Percentiles rank a stretch among this genome's conserved stretches.
These are phyloP conservation scores for Neosilurus hyrtlii DNA, from an alignment of 2,797 vertebrate genomes.

Conservation along the genomic window DNA sequence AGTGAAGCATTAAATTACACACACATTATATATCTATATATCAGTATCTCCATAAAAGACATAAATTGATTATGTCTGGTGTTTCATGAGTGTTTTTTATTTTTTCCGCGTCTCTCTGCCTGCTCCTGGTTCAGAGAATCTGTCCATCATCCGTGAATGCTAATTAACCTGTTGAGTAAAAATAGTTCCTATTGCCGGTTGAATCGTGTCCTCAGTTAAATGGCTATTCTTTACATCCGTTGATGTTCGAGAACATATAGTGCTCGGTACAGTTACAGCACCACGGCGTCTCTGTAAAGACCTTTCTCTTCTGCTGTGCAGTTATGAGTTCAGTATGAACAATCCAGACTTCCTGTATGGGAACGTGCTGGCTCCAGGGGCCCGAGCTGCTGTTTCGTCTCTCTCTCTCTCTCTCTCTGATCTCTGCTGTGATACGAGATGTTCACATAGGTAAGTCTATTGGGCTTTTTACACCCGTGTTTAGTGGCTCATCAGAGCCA, in stretches of 20 bases:
- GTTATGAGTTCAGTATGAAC: too few species aligned
- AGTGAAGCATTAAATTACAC: background rate
- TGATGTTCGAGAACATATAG: too few species aligned
- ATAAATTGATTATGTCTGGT: background rate
- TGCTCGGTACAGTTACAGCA: too few species aligned
- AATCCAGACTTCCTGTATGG: background rate
- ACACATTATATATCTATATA: too few species aligned
- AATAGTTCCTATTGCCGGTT: background rate
- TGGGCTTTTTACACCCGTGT: too few species aligned
- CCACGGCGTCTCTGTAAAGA: background rate
- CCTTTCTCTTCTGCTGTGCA: background rate
- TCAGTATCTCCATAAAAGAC: background rate
- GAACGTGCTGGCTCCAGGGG: background rate
- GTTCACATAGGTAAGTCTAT: too few species aligned
- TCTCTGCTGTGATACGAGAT: background rate
- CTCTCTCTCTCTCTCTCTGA: background rate
- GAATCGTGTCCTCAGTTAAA: background rate
- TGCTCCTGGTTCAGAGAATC: background rate
- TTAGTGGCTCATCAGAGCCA: too few species aligned
- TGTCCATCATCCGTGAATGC: background rate
- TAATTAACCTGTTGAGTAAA: background rate
- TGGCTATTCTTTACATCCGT: too few species aligned
- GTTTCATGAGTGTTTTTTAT: too few species aligned
- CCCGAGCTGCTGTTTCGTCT: background rate
- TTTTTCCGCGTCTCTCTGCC: background rate